Evolutionary conservation across 37 sponge, comb jelly and placozoan genomes (phyloP), one percentile per base, ranked within the genome.

Genomic region (Beroe forskalii): DNA sequence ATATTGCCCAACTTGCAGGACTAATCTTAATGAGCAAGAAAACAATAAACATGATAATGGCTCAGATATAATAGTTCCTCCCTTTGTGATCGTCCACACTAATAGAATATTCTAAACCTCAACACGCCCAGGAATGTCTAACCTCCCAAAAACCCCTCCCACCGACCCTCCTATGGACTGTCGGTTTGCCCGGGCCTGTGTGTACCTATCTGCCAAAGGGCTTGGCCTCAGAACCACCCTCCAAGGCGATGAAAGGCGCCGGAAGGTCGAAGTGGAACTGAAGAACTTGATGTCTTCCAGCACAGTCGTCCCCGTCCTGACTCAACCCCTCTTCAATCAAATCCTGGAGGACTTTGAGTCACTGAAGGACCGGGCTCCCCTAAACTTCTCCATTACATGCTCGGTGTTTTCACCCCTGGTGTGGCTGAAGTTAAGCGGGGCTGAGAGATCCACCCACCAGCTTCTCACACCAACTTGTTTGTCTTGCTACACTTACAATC

Each of bases 361-460:
- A 3, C 72, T 69, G 38, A 69, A 33, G 17, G 19, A 1, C 72
- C 32, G 33, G 19, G 4, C 17, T 32, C 1, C 17, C 1, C 72
- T 32, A 1, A 33, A 35, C 38, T 69, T 69, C 38, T 14, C 35
- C 17, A 17, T 32, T 17, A 69, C 32, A 69, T 69, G 72, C 32
- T 27, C 27, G 38, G 72, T 69, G 35, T 69, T 69, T 33, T 69
- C 72, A 14, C 72, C 72, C 19, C 72, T 32, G 17, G 72, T 32
- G 33, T 69, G 72, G 72, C 72, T 69, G 37, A 69, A 33, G 32
- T 37, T 69, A 31, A 9, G 19, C 27, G 32, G 2, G 19, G 32
- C 3, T 36, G 72, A 69, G 38, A 27, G 72, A 14, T 27, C 72
- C 8, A 32, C 38, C 19, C 72, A 69, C 17, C 72, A 69, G 38